A percentile compares a stretch with the other conserved stretches of the same genome.
phyloP scores from a whole-genome alignment of 2,888 invertebrate genomes.

The Nephrotoma appendiculata region DNA sequence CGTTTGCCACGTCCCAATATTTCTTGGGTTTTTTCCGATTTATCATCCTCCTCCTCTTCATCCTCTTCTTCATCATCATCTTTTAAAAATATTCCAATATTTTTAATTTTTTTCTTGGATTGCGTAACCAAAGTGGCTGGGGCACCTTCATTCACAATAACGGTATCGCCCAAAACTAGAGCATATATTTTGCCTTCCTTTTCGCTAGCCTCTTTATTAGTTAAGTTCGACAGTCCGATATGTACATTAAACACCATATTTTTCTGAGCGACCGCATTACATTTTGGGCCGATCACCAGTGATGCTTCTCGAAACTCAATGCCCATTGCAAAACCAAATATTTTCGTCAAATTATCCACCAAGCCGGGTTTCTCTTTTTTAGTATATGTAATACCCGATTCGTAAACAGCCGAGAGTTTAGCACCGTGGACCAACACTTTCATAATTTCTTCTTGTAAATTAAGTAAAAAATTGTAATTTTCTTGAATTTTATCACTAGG shows the following conservation, averaged over 20 bases:
- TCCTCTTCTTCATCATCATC: constrained; percentile 76
- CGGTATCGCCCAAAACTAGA: constrained; percentile 92
- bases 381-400: constrained; percentile 62
- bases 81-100: constrained; percentile 88
- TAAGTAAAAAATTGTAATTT: constrained; percentile 83
- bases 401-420: constrained; percentile 77
- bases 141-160: constrained; percentile 80
- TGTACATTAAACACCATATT: constrained; percentile 96
- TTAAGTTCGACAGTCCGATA: constrained; percentile 75
- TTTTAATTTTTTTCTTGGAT: constrained; percentile 89
- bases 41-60: constrained; percentile 63
- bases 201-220: constrained; percentile 67
- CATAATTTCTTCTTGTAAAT: constrained; percentile 79
- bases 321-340: constrained; percentile 95
- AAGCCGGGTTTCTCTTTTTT: constrained; percentile 77
- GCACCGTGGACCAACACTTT: constrained; percentile 68
- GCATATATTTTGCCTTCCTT: constrained; percentile 84
- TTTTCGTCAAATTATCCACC: constrained; percentile 82
- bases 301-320: constrained; percentile 96
- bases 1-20: constrained; percentile 54
- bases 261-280: constrained; percentile 60
- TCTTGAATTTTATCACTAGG: constrained; percentile 66
- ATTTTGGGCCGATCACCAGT: constrained; percentile 83
- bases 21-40: constrained; percentile 37
- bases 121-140: constrained; percentile 78